Evolutionary conservation across 2,888 invertebrate genomes (phyloP), one percentile per base, ranked within the genome.

Genomic region (Scaptodrosophila latifasciaeformis): DNA sequence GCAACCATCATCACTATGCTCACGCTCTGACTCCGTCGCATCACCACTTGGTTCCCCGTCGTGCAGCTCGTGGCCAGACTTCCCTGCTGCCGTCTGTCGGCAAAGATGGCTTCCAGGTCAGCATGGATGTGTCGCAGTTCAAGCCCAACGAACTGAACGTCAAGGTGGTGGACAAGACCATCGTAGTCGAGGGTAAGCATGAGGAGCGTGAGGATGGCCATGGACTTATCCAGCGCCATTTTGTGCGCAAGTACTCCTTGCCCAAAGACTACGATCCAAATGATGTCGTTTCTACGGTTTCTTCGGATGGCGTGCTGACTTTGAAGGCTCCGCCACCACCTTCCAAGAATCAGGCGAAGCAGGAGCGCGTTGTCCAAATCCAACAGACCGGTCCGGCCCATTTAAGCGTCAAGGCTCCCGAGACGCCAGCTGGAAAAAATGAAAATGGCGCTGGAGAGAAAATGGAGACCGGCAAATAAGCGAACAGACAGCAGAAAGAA

Each of bases 61-160:
- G 68, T 37, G 40, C 18, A 3, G 15, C 61, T 9, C 61, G 87
- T 10, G 90, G 90, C 35, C 88, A 90, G 34, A 74, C 67, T 2
- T 47, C 76, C 1, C 15, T 72, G 27, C 30, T 81, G 40, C 71
- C 81, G 0, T 57, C 72, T 2, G 62, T 87, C 17, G 90, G 90
- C 75, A 89, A 90, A n/a, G 90, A 92, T 70, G 91, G 91, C 56
- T 92, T 91, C 62, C 91, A 91, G 80, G 91, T 92, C 7, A 90
- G 89, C 70, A 86, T 94, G 70, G 94, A 94, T 79, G 93, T 94
- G 0, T 90, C 92, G 74, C 92, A 94, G 69, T 95, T 94, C 76
- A 87, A 89, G n/a, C 94, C 94, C 0, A 91, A 92, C 13, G 94
- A 95, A 84, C 90, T 95, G 35, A 88, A 89, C 1, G 93, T 95